Evolutionary conservation across 2,797 vertebrate species (phyloP).

Genomic region (Pseudomugil gertrudae): DNA sequence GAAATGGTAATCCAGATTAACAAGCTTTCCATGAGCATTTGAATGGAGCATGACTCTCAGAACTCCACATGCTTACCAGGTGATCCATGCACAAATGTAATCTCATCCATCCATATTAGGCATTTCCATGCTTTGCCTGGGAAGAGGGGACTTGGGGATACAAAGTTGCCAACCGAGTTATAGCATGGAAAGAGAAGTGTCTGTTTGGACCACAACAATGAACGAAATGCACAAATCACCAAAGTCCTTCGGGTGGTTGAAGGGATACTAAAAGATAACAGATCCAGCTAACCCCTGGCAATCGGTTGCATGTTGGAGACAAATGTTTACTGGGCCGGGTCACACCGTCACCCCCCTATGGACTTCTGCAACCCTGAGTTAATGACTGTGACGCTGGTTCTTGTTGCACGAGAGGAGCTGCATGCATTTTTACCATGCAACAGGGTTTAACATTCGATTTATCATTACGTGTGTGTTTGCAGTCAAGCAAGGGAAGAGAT

Average conservation of each 20-base stretch:
- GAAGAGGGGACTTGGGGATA: too few species aligned
- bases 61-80: too few species aligned
- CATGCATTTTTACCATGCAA: slow-evolving; percentile 16
- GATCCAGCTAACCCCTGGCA: slow-evolving; percentile 49
- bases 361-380: slow-evolving; percentile 35
- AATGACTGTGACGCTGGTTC: slow-evolving; percentile 21
- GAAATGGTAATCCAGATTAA: too few species aligned
- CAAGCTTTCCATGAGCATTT: too few species aligned
- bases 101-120: too few species aligned
- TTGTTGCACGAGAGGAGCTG: not conserved
- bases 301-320: slow-evolving; percentile 54
- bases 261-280: slow-evolving; percentile 38
- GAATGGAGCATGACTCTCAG: too few species aligned
- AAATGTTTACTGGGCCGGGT: slow-evolving; percentile 31
- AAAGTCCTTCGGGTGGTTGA: slow-evolving; percentile 10
- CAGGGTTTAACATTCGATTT: slow-evolving; percentile 1
- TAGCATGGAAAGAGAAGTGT: too few species aligned
- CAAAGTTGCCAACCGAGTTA: too few species aligned
- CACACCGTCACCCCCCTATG: slow-evolving; percentile 19
- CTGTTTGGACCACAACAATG: too few species aligned
- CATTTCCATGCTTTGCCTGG: too few species aligned
- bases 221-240: too few species aligned
- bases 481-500: slow-evolving; percentile 2
- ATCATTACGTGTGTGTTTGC: slow-evolving; percentile 2
- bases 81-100: too few species aligned